Evolutionary conservation across 2,797 vertebrate species (phyloP).

Genomic region (Tokudaia muenninki): DNA sequence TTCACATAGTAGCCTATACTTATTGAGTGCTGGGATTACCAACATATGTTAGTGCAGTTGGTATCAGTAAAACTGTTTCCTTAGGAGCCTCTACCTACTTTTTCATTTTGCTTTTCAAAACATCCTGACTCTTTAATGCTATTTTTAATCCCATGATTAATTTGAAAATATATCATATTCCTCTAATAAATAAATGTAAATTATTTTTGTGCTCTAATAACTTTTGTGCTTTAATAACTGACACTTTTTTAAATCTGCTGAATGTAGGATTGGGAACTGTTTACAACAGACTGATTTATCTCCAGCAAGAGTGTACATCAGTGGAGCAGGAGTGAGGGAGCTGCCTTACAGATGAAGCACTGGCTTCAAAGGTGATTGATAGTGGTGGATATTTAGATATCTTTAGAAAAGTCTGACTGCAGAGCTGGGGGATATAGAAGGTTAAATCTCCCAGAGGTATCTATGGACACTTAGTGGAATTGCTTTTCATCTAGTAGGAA

Average conservation of each 20-base stretch:
- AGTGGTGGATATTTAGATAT: neutral
- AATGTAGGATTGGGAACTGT: neutral
- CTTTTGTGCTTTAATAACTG: neutral
- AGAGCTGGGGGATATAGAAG: neutral
- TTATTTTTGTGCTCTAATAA: neutral
- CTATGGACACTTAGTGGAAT: conserved; percentile 57
- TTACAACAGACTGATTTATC: neutral
- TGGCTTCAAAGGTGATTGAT: conserved; percentile 41
- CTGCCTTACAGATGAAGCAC: neutral
- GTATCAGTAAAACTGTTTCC: neutral
- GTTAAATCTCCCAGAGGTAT: neutral
- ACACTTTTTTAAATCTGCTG: conserved; percentile 38
- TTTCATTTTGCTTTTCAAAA: neutral
- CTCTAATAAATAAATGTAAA: neutral
- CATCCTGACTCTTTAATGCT: neutral
- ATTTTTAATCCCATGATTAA: conserved; percentile 9
- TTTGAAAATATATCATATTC: neutral
- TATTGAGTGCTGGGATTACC: neutral
- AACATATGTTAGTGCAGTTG: neutral
- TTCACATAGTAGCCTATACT: neutral
- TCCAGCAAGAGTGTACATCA: neutral
- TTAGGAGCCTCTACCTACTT: neutral
- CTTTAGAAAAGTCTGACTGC: neutral
- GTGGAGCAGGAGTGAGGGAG: neutral
- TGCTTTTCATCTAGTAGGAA: conserved; percentile 60